These are phyloP conservation scores for Enteromius paludinosus DNA, from an alignment of 2,797 vertebrate species.

Conservation along the genomic window DNA sequence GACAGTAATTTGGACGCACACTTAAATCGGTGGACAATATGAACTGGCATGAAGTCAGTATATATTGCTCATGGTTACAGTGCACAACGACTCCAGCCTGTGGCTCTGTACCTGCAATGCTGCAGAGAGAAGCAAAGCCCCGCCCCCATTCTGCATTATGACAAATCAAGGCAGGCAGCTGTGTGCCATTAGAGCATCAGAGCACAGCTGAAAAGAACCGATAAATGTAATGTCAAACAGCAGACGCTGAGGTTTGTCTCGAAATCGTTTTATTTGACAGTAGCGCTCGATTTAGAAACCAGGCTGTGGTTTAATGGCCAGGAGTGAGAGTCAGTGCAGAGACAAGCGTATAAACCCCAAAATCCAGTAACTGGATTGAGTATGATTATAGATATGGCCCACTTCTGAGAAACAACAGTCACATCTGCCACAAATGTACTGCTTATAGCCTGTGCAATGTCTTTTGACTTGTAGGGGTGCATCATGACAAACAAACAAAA, in stretches of 20 bases:
- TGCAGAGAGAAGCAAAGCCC: slow-evolving; percentile 82
- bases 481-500: not conserved
- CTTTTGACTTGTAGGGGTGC: not conserved
- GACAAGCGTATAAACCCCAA: not conserved
- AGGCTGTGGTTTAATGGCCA: slow-evolving; percentile 23
- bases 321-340: not conserved
- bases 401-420: not conserved
- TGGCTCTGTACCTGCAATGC: slow-evolving; percentile 88
- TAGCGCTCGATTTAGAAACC: slow-evolving; percentile 24
- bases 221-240: slow-evolving; percentile 26
- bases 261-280: slow-evolving; percentile 27
- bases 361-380: not conserved
- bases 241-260: slow-evolving; percentile 17
- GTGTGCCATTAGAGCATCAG: slow-evolving; percentile 81
- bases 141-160: slow-evolving; percentile 90
- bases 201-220: slow-evolving; percentile 65
- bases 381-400: not conserved
- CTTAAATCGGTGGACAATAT: not conserved
- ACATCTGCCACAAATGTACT: not conserved
- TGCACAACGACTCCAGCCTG: slow-evolving; percentile 71
- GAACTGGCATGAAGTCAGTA: not conserved
- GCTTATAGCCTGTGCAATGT: not conserved
- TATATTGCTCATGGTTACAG: slow-evolving; percentile 21
- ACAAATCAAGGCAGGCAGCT: slow-evolving; percentile 90
- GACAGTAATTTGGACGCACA: not conserved